These are phyloP conservation scores for Bos indicus DNA, from an alignment of 2,113 vertebrate species.

Conservation along the genomic window DNA sequence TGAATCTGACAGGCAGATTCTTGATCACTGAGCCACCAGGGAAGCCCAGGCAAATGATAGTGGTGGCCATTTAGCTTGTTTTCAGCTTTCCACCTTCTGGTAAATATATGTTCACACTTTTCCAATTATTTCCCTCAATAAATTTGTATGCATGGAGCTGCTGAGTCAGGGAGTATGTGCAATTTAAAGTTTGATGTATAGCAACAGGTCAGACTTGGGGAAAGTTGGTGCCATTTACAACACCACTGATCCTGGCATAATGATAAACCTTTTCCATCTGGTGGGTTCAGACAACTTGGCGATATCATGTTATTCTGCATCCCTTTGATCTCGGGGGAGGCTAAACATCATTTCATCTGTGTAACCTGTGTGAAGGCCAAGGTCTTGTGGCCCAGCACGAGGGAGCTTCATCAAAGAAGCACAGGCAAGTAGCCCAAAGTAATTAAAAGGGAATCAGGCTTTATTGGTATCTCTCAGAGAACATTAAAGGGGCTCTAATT, in stretches of 20 bases:
- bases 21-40: neutral
- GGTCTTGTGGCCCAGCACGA: neutral
- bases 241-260: neutral
- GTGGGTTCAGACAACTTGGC: neutral
- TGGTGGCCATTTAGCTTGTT: neutral
- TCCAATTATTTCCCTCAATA: neutral
- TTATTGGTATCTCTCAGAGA: neutral
- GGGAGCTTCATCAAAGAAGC: neutral
- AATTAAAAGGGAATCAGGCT: neutral
- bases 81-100: neutral
- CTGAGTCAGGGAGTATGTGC: neutral
- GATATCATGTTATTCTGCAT: neutral
- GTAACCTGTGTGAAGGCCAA: neutral
- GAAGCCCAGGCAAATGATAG: neutral
- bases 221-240: neutral
- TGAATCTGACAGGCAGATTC: neutral
- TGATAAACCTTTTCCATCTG: neutral
- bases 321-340: neutral
- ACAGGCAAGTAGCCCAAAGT: neutral
- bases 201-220: neutral
- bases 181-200: neutral
- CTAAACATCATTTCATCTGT: neutral
- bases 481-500: neutral
- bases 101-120: neutral
- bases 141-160: rapidly evolving